These are phyloP conservation scores for Caerostris extrusa DNA, from an alignment of 1,140 invertebrate species.

Conservation along the genomic window DNA sequence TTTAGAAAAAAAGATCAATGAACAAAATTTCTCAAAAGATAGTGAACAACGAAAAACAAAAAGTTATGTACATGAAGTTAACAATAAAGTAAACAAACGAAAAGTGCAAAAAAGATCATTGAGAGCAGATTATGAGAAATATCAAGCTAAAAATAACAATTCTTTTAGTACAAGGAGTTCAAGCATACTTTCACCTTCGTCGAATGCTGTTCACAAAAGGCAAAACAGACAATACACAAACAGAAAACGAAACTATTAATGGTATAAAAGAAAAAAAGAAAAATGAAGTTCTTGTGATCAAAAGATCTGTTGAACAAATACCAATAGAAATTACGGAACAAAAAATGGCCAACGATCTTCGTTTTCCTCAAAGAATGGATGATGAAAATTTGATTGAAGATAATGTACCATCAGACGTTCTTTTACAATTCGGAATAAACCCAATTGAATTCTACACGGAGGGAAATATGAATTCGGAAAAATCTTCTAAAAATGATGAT, in stretches of 20 bases:
- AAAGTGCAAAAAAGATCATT: background rate
- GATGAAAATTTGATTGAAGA: background rate
- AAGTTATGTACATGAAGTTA: background rate
- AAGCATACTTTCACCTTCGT: background rate
- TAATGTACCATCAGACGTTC: background rate
- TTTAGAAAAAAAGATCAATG: background rate
- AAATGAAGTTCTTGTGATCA: background rate
- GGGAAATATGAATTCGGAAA: background rate
- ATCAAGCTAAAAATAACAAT: background rate
- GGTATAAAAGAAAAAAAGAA: background rate
- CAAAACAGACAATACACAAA: background rate
- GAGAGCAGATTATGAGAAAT: background rate
- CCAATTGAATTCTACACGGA: background rate
- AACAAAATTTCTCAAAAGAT: background rate
- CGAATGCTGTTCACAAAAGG: background rate
- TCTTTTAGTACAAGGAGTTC: background rate
- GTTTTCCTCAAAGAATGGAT: background rate
- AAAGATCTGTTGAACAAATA: conserved; percentile 18
- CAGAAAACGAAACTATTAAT: background rate
- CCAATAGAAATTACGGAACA: background rate
- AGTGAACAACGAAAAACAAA: background rate
- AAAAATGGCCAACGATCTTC: background rate
- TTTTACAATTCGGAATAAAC: background rate
- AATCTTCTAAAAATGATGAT: background rate
- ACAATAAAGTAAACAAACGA: background rate